Evolutionary conservation across 2,888 invertebrate genomes (phyloP), one percentile per base, ranked within the genome.

Genomic region (Spisula subtruncata): DNA sequence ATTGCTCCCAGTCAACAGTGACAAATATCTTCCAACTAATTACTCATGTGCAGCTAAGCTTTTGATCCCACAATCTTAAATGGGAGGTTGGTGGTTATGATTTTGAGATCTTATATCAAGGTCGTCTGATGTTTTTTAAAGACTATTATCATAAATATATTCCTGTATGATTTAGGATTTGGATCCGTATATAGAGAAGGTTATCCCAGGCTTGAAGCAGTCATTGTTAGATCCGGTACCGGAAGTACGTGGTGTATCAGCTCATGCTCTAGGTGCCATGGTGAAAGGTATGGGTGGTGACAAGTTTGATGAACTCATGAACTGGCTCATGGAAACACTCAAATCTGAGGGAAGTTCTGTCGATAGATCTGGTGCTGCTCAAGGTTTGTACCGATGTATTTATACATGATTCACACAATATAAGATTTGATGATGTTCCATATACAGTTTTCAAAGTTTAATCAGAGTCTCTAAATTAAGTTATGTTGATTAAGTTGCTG

Each of bases 241-340:
- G 0, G 99, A 99, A 97, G 99, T 99, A 60, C 98, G 99, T 35
- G 98, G 98, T 66, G 99, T 99, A 16, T 99, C 99, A 0, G 99
- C 99, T 0, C 98, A 99, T 91, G 99, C 99, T 0, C 97, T 99
- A 66, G 99, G 99, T 88, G 99, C 99, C 32, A 99, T 99, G 99
- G 99, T 99, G 81, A 98, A 98, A 93, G 99, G 99, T 93, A 99
- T 99, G 98, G 99, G 99, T 48, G 99, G 99, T 97, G 98, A 98
- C 86, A 98, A 98, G 96, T 99, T 99, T 97, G 99, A 99, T 96
- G 99, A 99, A 97, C 97, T 99, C 88, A 97, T 99, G 94, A 99
- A 99, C 29, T 99, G 99, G 99, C 97, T 99, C 91, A 99, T 99
- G 99, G 98, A 98, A 97, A 99, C 99, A 1, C 97, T 99, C 60